Evolutionary conservation across 2,113 vertebrate species (phyloP), one percentile per base, ranked within the genome.

Genomic region (Actenoides lindsayi): DNA sequence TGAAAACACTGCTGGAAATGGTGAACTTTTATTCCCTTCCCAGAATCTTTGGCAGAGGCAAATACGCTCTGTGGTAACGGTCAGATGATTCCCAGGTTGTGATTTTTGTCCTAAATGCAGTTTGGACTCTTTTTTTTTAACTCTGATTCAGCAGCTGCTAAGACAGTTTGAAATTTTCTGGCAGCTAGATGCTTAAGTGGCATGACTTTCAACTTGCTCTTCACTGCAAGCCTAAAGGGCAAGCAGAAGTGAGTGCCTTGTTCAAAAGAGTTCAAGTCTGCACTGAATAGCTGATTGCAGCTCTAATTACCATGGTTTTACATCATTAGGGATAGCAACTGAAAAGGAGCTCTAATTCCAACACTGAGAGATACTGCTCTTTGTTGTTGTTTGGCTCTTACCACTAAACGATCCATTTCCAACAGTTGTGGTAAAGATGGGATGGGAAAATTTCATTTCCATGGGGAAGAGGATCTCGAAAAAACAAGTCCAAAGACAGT

Each of bases 281-380:
- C 13, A 44, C 94, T 56, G 70, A 93, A 96, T 67, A 93, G 89
- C 65, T 96, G 86, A 85, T 90, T 94, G 77, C 62, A 35, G 90
- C 83, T 94, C 87, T 97, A 96, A 97, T 97, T 93, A 81, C 59
- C 90, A 94, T 16, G 46, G 91, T 8, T 98, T 94, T 95, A 79
- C 91, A 95, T 93, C 70, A 75, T 93, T 97, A 96, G 81, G 93
- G 85, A 95, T 15, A 89, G 85, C 79, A 89, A 83, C 60, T 62
- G 94, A 87, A 94, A 68, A 87, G 65, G 24, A 63, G 28, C 82
- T 75, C 77, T 80, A 80, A 94, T 93, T 90, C 37, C 70, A 87
- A 73, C 44, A 63, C 65, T 67, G 56, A 23, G 73, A 94, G 57
- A 76, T 53, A 60, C 3, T 86, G 75, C 41, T 28, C 68, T 60